Percentiles rank a stretch among this genome's conserved stretches.
Conservation (phyloP, 2,888 invertebrate species). For the Drosophila mettleri region DNA sequence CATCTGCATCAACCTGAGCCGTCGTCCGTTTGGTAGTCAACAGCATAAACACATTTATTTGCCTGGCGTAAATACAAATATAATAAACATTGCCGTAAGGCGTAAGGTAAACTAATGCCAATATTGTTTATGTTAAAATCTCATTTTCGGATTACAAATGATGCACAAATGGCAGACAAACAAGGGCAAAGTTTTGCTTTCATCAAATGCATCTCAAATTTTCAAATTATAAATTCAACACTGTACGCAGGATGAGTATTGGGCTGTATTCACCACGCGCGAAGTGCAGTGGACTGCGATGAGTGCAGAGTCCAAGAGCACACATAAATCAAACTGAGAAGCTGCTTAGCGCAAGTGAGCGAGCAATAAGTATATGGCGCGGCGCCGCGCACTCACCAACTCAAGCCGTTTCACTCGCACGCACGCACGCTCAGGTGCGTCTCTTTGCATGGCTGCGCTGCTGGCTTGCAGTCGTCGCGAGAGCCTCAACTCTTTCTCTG, state of each 20-base stretch:
- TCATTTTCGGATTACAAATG: slow-evolving; percentile 6
- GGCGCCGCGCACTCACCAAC: slow-evolving; percentile 9
- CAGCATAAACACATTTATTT: slow-evolving; percentile 38
- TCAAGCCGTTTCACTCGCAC: slow-evolving; percentile 11
- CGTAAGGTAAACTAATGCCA: slow-evolving; percentile 34
- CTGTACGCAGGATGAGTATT: not conserved
- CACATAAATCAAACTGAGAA: slow-evolving; percentile 12
- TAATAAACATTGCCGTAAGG: slow-evolving; percentile 3
- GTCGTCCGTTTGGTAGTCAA: slow-evolving; percentile 30
- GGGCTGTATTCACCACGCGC: slow-evolving; percentile 8
- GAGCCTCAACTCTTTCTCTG: slow-evolving; percentile 1
- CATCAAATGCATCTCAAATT: slow-evolving; percentile 2
- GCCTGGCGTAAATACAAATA: slow-evolving; percentile 31
- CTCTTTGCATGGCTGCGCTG: slow-evolving; percentile 14
- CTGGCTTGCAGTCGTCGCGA: slow-evolving; percentile 28
- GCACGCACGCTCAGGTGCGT: slow-evolving; percentile 9
- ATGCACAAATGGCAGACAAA: not conserved
- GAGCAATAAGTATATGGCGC: not conserved
- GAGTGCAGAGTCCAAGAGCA: slow-evolving; percentile 34
- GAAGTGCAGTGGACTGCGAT: slow-evolving; percentile 22
- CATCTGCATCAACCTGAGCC: slow-evolving; percentile 29
- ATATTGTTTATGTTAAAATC: slow-evolving; percentile 37
- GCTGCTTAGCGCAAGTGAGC: not conserved
- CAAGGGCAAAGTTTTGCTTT: slow-evolving; percentile 7
- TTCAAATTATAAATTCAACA: slow-evolving; percentile 13